These are phyloP conservation scores for Brachionus angularis DNA, from an alignment of 1,140 invertebrate species.

Conservation along the genomic window DNA sequence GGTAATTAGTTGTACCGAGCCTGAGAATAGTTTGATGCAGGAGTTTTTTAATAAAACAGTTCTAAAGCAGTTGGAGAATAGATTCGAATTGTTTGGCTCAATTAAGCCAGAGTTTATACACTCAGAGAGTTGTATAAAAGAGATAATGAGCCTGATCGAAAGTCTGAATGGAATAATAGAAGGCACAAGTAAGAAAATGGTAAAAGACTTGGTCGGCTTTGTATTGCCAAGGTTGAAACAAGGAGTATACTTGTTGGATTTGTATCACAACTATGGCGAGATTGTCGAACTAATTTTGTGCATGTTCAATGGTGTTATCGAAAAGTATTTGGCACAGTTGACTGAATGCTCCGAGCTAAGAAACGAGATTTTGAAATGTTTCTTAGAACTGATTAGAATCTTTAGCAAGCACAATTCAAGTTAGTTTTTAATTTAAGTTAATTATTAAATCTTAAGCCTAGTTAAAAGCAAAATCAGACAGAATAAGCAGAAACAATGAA, in stretches of 20 bases:
- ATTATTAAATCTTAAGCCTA: background rate
- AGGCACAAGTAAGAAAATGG: background rate
- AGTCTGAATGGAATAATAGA: slow-evolving; percentile 34
- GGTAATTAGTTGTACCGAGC: background rate
- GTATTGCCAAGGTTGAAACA: slow-evolving; percentile 15
- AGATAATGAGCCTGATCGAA: slow-evolving; percentile 18
- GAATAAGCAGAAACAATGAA: too few species aligned
- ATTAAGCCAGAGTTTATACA: background rate
- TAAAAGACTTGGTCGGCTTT: background rate
- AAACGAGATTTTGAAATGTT: slow-evolving; percentile 3
- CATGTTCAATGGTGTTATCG: slow-evolving; percentile 23
- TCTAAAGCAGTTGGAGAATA: background rate
- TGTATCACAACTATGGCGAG: slow-evolving; percentile 40
- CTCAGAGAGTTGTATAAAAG: slow-evolving; percentile 3
- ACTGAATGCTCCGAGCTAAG: background rate
- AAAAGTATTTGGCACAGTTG: slow-evolving; percentile 16
- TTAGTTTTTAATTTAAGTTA: background rate
- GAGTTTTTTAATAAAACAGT: background rate
- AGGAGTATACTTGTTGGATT: slow-evolving; percentile 3
- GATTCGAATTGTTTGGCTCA: background rate
- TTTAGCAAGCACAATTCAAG: slow-evolving; percentile 25
- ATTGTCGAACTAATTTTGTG: slow-evolving; percentile 29
- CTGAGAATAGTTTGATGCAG: background rate
- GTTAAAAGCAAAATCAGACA: too few species aligned
- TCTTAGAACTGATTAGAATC: slow-evolving; percentile 9